Conservation (phyloP, 1,140 invertebrate genomes). For the Diachasmimorpha longicaudata region DNA sequence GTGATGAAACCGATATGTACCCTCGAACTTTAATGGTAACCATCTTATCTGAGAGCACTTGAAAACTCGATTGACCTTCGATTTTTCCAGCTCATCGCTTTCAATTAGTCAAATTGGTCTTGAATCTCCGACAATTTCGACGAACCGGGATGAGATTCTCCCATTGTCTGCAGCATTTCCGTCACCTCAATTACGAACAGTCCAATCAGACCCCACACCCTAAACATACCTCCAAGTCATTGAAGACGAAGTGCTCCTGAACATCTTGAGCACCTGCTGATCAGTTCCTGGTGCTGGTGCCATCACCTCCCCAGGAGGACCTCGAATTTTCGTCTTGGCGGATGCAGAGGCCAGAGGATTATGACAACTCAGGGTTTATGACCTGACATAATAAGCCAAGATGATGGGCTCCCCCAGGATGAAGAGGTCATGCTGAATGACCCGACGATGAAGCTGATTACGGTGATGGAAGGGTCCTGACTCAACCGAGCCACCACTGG, state of each 20-base stretch:
- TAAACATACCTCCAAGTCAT: neutral
- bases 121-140: no score
- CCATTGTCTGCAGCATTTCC: no score
- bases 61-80: no score
- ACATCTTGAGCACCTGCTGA: neutral
- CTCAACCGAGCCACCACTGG: neutral
- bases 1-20: no score
- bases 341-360: neutral
- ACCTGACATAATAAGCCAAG: neutral
- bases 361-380: neutral
- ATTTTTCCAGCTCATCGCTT: no score
- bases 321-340: neutral
- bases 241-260: neutral
- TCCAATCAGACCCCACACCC: neutral
- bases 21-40: no score
- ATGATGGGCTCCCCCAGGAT: neutral
- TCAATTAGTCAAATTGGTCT: no score
- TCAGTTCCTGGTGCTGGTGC: no score
- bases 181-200: neutral
- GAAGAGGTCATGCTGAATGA: neutral
- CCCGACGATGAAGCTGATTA: neutral
- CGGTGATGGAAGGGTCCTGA: neutral
- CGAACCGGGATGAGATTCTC: no score
- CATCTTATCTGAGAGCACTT: no score
- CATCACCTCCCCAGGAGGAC: neutral